Percentiles rank a stretch among this genome's conserved stretches.
Evolutionary conservation across 2,797 vertebrate genomes (phyloP).

Genomic region (Lacerta bilineata): DNA sequence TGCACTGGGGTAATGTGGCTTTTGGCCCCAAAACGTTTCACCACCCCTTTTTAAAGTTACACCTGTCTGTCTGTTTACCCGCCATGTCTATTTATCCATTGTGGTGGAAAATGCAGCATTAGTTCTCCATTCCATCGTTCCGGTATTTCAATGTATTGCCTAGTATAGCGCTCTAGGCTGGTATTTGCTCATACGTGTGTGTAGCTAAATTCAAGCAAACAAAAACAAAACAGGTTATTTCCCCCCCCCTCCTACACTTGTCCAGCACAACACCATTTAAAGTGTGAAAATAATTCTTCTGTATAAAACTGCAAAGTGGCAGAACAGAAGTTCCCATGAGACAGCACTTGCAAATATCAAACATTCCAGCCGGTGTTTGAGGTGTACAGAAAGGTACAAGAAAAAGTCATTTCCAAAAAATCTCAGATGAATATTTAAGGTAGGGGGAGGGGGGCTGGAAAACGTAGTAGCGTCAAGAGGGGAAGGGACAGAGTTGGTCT

Average conservation of each 20-base stretch:
- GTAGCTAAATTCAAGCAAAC: constrained; percentile 35
- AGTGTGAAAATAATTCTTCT: constrained; percentile 58
- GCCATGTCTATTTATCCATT: not conserved
- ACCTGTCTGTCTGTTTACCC: no score
- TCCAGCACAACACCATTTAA: not conserved
- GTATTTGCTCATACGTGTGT: constrained; percentile 36
- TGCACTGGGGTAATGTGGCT: no score
- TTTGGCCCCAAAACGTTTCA: no score
- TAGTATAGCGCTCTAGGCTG: constrained; percentile 35
- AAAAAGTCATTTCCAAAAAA: constrained; percentile 67
- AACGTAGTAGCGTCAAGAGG: constrained; percentile 40
- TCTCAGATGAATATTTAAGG: constrained; percentile 64
- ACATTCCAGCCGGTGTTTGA: constrained; percentile 42
- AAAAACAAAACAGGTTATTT: constrained; percentile 9
- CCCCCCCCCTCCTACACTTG: not conserved
- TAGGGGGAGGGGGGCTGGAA: constrained; percentile 32
- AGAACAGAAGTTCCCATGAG: constrained; percentile 55
- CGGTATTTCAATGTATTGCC: constrained; percentile 17
- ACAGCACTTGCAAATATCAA: constrained; percentile 54
- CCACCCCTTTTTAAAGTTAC: no score
- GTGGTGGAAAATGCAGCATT: constrained; percentile 56
- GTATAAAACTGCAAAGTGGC: constrained; percentile 51
- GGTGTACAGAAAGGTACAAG: constrained; percentile 57
- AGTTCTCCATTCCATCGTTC: constrained; percentile 35
- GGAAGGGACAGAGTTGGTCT: constrained; percentile 42